Conservation (phyloP, 2,113 vertebrate genomes). For the Crypturellus undulatus region DNA sequence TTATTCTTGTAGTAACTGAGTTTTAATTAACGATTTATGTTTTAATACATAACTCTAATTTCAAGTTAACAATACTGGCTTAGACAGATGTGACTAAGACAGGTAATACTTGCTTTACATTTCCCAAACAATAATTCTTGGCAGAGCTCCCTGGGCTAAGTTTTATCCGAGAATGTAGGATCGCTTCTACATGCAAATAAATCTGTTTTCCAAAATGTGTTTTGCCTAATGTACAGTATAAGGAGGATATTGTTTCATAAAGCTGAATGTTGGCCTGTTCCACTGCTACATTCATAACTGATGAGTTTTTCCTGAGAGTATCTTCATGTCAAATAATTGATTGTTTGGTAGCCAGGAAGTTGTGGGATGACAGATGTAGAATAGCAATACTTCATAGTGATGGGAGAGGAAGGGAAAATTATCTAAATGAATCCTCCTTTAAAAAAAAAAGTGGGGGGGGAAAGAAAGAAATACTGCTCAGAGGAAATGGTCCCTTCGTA, state of each 20-base stretch:
- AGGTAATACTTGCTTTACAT: conserved; percentile 33
- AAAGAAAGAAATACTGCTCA: conserved; percentile 77
- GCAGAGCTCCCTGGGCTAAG: conserved; percentile 55
- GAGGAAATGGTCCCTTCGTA: conserved; percentile 87
- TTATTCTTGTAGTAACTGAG: conserved; percentile 14
- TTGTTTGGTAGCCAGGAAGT: conserved; percentile 88
- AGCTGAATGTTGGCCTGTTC: conserved; percentile 70
- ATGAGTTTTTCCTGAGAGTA: conserved; percentile 86
- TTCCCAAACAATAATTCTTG: conserved; percentile 43
- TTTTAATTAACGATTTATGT: conserved; percentile 54
- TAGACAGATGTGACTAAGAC: conserved; percentile 32
- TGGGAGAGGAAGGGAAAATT: conserved; percentile 85
- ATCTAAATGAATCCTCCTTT: conserved; percentile 86
- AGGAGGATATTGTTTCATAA: conserved; percentile 70
- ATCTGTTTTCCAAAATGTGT: conserved; percentile 76
- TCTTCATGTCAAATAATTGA: conserved; percentile 87
- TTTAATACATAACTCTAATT: conserved; percentile 35
- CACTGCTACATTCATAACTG: conserved; percentile 79
- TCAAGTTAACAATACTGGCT: not conserved
- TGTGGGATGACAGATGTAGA: conserved; percentile 85
- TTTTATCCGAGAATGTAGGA: conserved; percentile 65
- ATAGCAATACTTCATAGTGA: conserved; percentile 84
- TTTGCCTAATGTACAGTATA: conserved; percentile 70
- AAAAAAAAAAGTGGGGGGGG: conserved; percentile 68
- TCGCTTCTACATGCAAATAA: conserved; percentile 53